A percentile compares a stretch with the other conserved stretches of the same genome.
phyloP scores from a whole-genome alignment of 2,113 vertebrate genomes.

The Dendrocopos noguchii region DNA sequence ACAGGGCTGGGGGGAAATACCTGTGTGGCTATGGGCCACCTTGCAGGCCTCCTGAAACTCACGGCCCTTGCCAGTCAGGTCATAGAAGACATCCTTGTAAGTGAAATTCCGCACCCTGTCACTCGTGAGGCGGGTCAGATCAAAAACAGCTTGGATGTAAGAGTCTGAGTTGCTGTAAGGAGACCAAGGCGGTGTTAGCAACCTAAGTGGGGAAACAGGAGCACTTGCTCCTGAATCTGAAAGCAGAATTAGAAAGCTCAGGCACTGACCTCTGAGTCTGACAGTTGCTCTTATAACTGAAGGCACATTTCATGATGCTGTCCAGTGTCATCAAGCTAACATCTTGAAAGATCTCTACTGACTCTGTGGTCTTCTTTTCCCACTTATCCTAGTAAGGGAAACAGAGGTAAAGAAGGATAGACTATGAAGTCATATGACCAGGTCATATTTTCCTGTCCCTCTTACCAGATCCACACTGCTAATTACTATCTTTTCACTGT shows the following conservation, averaged over 20 bases:
- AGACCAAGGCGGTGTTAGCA: not conserved
- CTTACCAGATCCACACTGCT: not conserved
- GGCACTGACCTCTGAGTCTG: conserved; percentile 81
- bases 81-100: conserved; percentile 79
- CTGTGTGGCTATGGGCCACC: conserved; percentile 80
- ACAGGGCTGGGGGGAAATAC: conserved; percentile 52
- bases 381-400: conserved; percentile 83
- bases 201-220: not conserved
- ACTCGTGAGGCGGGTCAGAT: conserved; percentile 72
- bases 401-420: not conserved
- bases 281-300: conserved; percentile 80
- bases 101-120: conserved; percentile 65
- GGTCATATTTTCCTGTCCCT: not conserved
- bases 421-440: not conserved
- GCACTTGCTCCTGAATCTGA: not conserved
- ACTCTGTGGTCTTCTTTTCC: conserved; percentile 66
- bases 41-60: conserved; percentile 71
- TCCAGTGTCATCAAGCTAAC: conserved; percentile 91
- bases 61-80: conserved; percentile 75
- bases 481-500: not conserved
- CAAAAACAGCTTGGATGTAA: conserved; percentile 85
- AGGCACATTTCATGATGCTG: conserved; percentile 88
- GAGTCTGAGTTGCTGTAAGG: conserved; percentile 71
- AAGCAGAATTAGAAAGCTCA: not conserved
- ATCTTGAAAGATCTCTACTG: conserved; percentile 83